Conservation (phyloP, 2,888 invertebrate genomes). For the Agrotis segetum region DNA sequence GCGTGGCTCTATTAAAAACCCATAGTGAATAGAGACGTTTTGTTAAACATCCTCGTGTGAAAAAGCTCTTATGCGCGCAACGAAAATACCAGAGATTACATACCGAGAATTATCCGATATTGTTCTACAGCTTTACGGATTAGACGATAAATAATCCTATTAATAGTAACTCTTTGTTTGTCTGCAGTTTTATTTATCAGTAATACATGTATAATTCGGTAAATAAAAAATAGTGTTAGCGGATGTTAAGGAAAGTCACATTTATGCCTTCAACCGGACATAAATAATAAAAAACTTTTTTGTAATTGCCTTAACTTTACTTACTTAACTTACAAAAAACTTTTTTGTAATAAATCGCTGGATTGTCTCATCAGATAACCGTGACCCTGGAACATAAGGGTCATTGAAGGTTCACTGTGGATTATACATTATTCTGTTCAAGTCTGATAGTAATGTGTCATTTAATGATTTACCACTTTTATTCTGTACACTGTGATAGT, state of each 20-base stretch:
- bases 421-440: too few relatives aligned
- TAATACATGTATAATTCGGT: background rate
- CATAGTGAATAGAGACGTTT: too few relatives aligned
- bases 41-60: too few relatives aligned
- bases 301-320: background rate
- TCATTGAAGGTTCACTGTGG: too few relatives aligned
- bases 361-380: too few relatives aligned
- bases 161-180: constrained; percentile 22
- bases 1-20: too few relatives aligned
- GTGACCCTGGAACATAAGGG: too few relatives aligned
- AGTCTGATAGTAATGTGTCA: too few relatives aligned
- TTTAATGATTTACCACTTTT: too few relatives aligned
- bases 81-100: constrained; percentile 30
- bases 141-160: constrained; percentile 42
- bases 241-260: background rate
- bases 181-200: constrained; percentile 27
- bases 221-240: background rate
- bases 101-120: constrained; percentile 45
- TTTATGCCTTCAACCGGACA: background rate
- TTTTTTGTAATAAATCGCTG: background rate
- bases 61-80: background rate
- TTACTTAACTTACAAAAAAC: too few relatives aligned
- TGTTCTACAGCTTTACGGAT: constrained; percentile 30
- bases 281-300: background rate
- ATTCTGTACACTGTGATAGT: too few relatives aligned